Base-by-base conservation (phyloP, 1,140 invertebrate genomes). In the Pogonognathellus flavescens region DNA sequence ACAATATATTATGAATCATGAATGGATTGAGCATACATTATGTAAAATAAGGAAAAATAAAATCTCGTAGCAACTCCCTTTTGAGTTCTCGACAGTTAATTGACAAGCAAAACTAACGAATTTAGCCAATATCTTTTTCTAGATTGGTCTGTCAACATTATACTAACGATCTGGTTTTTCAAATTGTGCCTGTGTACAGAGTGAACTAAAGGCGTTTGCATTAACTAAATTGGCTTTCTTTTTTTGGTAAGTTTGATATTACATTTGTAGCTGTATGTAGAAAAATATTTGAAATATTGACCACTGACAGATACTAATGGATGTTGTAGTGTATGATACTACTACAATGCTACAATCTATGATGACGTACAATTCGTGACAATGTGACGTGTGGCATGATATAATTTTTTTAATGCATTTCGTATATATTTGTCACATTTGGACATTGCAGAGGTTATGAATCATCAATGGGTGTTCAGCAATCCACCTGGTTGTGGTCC, bases 381-480 rank as follows among this genome's bases (percentile, higher is more conserved):
- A n/a, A n/a, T n/a, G n/a, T 57, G 1, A 5, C 11, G n/a, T 57
- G 62, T 50, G 8, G 11, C 16, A n/a, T 14, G n/a, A 6, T 80
- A 50, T 52, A 16, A 7, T n/a, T 80, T 82, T 25, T 20, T 14
- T 25, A 14, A 14, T 14, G 7, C 8, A 16, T 25, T 20, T 57
- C 9, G n/a, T n/a, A n/a, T 14, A 25, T n/a, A 41, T 25, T 62
- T 41, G 20, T 81, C 18, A 16, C 11, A 55, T 81, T 62, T 62
- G 22, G 13, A 13, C 13, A 11, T 60, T 16, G 6, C 49, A 85
- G 84, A 85, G 16, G 57, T 85, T 20, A 85, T 85, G 84, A 85
- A 85, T 80, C 84, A 76, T n/a, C 80, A 52, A 52, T 85, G 84
- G 84, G 55, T 80, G 59, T 80, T 80, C 50, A 80, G 53, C 72